Evolutionary conservation across 1,140 invertebrate genomes (phyloP).

Genomic region (Eubasilissa regina): DNA sequence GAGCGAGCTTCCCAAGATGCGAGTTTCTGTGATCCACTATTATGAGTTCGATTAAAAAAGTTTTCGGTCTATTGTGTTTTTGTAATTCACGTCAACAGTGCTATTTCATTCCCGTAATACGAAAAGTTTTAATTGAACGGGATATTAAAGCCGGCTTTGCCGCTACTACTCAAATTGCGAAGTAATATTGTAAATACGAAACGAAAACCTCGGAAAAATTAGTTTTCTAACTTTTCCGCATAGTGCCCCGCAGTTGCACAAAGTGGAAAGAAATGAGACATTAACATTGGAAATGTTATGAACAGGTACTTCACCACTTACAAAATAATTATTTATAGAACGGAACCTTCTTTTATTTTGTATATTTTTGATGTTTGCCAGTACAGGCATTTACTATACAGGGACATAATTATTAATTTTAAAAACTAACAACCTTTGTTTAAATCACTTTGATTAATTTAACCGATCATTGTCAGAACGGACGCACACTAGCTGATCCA

Average conservation of each 20-base stretch:
- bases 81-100: constrained; percentile 50
- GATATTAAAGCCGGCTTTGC: constrained; percentile 37
- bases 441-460: too few species aligned
- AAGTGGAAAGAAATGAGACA: background rate
- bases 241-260: constrained; percentile 18
- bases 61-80: constrained; percentile 54
- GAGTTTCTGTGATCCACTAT: constrained; percentile 39
- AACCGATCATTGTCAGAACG: too few species aligned
- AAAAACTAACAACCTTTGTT: too few species aligned
- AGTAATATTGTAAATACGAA: constrained; percentile 37
- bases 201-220: constrained; percentile 20
- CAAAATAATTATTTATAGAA: background rate
- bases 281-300: too few species aligned
- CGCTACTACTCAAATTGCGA: constrained; percentile 27
- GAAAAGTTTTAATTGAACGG: constrained; percentile 58
- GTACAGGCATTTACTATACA: too few species aligned
- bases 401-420: too few species aligned
- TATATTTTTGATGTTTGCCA: too few species aligned
- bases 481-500: too few species aligned
- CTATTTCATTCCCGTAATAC: constrained; percentile 52
- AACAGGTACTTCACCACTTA: background rate
- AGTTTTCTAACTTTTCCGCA: background rate
- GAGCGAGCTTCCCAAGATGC: background rate
- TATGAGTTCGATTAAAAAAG: constrained; percentile 56
- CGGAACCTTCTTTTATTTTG: too few species aligned